Conservation (phyloP, 2,888 invertebrate species). For the Noctua fimbriata region DNA sequence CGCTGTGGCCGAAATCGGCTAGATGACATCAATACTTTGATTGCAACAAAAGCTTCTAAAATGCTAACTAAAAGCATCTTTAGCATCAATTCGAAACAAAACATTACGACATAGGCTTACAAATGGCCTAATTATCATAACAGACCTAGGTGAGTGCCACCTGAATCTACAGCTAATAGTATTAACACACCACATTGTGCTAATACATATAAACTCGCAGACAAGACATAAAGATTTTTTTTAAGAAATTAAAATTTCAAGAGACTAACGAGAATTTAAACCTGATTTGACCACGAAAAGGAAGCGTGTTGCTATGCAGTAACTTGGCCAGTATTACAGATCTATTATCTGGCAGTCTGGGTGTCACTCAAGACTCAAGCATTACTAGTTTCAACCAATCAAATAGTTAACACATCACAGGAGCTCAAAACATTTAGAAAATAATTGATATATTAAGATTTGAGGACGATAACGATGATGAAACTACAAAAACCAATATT, state of each 20-base stretch:
- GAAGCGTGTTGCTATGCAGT: neutral
- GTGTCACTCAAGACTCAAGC: neutral
- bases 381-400: neutral
- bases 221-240: neutral
- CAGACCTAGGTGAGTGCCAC: conserved; percentile 18
- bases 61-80: conserved; percentile 8
- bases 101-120: conserved; percentile 28
- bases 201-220: neutral
- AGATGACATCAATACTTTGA: neutral
- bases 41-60: neutral
- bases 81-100: conserved; percentile 5
- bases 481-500: no score
- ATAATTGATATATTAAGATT: no score
- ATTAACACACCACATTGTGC: neutral
- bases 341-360: neutral
- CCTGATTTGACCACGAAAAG: conserved; percentile 4
- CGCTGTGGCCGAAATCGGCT: no score
- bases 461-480: neutral
- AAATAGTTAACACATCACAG: neutral
- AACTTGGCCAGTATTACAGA: neutral
- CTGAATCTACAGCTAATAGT: conserved; percentile 18
- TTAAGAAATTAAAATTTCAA: neutral
- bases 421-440: neutral
- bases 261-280: neutral
- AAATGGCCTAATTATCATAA: conserved; percentile 41